phyloP scores from a whole-genome alignment of 92 coral and sea anemone species.

The Phenganax subtilis region DNA sequence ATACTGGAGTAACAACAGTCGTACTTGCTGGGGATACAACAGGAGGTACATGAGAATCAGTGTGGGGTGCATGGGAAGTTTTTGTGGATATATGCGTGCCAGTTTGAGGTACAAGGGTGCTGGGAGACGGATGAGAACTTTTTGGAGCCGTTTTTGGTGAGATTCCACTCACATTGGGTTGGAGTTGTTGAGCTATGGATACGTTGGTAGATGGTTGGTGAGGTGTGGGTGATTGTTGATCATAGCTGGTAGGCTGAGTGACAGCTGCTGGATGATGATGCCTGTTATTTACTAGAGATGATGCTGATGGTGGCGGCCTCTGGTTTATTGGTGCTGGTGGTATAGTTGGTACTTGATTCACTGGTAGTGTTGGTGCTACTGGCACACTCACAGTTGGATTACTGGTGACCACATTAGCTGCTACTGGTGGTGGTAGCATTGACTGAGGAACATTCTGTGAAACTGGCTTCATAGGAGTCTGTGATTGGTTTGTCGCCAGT shows the following conservation, averaged over 20 bases:
- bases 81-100: constrained; percentile 4
- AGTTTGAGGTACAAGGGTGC: constrained; percentile 28
- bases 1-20: background rate
- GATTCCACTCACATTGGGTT: background rate
- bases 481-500: constrained; percentile 31
- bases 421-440: too few relatives aligned
- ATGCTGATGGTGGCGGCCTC: too few relatives aligned
- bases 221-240: background rate
- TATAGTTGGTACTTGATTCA: background rate
- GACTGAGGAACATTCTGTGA: too few relatives aligned
- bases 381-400: too few relatives aligned
- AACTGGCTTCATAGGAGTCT: background rate
- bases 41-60: constrained; percentile 1
- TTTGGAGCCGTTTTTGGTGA: constrained; percentile 15
- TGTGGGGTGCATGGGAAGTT: constrained; percentile 28
- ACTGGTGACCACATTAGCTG: too few relatives aligned
- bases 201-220: background rate
- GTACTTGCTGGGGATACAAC: background rate
- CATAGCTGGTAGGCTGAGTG: background rate
- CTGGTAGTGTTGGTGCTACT: too few relatives aligned
- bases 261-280: background rate
- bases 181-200: constrained; percentile 5
- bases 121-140: constrained; percentile 22
- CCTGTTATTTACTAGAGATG: too few relatives aligned
- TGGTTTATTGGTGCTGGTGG: background rate